Percentiles rank a stretch among this genome's conserved stretches.
These are phyloP conservation scores for Drosophila paulistorum DNA, from an alignment of 1,140 invertebrate species.

Conservation along the genomic window DNA sequence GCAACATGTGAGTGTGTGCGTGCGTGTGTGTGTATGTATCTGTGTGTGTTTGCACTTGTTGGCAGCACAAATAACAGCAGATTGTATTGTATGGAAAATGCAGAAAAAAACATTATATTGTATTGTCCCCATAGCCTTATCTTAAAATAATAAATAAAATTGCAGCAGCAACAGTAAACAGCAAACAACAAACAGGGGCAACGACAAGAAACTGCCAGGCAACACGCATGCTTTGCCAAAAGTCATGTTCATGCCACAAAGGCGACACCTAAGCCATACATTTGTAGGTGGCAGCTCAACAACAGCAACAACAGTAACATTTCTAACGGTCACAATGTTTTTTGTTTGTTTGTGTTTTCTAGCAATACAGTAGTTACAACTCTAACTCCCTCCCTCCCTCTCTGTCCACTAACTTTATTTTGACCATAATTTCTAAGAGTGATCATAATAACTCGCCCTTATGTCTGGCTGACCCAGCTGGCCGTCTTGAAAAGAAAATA, in stretches of 20 bases:
- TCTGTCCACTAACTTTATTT: constrained; percentile 54
- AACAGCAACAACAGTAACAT: constrained; percentile 25
- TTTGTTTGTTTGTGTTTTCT: too few species aligned
- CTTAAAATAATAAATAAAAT: constrained; percentile 38
- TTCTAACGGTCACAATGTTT: constrained; percentile 21
- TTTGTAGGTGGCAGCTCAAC: constrained; percentile 74
- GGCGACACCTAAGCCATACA: constrained; percentile 77
- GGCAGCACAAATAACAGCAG: constrained; percentile 72
- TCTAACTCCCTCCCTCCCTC: constrained; percentile 8
- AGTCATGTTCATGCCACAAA: constrained; percentile 79
- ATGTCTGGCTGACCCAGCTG: constrained; percentile 13
- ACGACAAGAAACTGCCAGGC: constrained; percentile 76
- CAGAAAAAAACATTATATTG: constrained; percentile 65
- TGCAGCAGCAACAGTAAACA: constrained; percentile 25
- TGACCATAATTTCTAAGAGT: constrained; percentile 52
- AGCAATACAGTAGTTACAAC: constrained; percentile 23
- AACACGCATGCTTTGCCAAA: constrained; percentile 80
- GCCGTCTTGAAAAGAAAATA: not conserved
- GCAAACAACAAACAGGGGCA: constrained; percentile 44
- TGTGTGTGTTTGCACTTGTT: not conserved
- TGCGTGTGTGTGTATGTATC: constrained; percentile 34
- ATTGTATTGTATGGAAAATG: constrained; percentile 56
- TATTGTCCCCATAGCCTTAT: constrained; percentile 66
- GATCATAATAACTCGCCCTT: constrained; percentile 53
- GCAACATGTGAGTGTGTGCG: constrained; percentile 27